A percentile compares a stretch with the other conserved stretches of the same genome.
phyloP scores from a whole-genome alignment of 2,113 vertebrate genomes.

The Prolemur simus region DNA sequence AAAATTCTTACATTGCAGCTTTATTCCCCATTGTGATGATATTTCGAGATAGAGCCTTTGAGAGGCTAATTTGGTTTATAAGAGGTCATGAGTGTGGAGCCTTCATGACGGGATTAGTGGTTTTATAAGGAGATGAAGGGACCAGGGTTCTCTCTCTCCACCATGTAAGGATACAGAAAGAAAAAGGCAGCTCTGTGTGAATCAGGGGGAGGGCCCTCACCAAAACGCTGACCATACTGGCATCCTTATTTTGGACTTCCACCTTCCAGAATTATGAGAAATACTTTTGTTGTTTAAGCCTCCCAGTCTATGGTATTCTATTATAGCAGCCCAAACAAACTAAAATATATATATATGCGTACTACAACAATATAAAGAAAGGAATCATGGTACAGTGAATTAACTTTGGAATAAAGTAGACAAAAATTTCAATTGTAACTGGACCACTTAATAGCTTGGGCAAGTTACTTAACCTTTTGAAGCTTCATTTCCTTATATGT shows the following conservation, averaged over 20 bases:
- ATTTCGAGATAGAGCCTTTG: not conserved
- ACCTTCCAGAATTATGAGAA: not conserved
- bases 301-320: not conserved
- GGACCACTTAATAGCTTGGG: not conserved
- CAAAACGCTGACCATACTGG: not conserved
- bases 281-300: not conserved
- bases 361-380: not conserved
- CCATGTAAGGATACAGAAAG: fast-evolving
- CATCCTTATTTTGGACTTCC: not conserved
- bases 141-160: not conserved
- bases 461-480: not conserved
- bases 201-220: fast-evolving
- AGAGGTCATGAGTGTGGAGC: not conserved
- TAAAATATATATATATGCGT: not conserved
- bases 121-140: not conserved
- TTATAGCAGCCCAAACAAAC: not conserved
- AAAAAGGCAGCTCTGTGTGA: not conserved
- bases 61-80: not conserved
- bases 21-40: not conserved
- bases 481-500: not conserved
- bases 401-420: not conserved
- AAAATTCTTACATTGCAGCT: not conserved
- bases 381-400: not conserved
- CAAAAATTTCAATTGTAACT: not conserved
- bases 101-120: not conserved